A percentile compares a stretch with the other conserved stretches of the same genome.
phyloP scores from a whole-genome alignment of 1,140 invertebrate species.

The Aethina tumida region DNA sequence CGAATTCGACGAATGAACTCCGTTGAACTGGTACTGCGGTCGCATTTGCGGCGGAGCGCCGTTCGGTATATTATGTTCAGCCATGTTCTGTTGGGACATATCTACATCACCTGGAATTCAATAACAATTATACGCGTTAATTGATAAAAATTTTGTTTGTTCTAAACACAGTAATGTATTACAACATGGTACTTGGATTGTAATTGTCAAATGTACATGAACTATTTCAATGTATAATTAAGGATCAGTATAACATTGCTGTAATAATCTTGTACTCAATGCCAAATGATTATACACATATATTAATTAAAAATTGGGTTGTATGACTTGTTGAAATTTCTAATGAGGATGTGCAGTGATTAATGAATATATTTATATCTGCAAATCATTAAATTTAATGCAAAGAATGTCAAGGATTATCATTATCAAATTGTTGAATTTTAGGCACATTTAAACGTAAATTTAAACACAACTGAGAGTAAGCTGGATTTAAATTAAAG shows the following conservation, averaged over 20 bases:
- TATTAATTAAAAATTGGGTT: no score
- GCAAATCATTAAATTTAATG: not conserved
- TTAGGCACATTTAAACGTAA: not conserved
- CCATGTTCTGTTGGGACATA: conserved; percentile 12
- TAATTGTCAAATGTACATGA: no score
- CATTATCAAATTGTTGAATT: conserved; percentile 3
- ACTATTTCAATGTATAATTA: not conserved
- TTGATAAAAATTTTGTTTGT: conserved; percentile 1
- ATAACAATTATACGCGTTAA: conserved; percentile 2
- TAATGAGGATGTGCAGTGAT: no score
- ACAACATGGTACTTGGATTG: conserved; percentile 1
- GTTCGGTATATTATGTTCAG: conserved; percentile 24
- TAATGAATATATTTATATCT: no score
- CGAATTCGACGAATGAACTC: conserved; percentile 27
- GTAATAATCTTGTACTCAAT: no score
- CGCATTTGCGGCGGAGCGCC: conserved; percentile 11
- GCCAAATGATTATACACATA: no score
- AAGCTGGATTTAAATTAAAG: no score
- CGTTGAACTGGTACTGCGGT: conserved; percentile 25
- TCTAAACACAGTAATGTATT: no score
- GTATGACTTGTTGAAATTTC: no score
- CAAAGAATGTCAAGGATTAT: conserved; percentile 3
- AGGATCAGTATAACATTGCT: not conserved
- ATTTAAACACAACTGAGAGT: no score
- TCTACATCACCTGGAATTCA: conserved; percentile 9